These are phyloP conservation scores for Campaea margaritaria DNA, from an alignment of 2,888 invertebrate genomes.

Conservation along the genomic window DNA sequence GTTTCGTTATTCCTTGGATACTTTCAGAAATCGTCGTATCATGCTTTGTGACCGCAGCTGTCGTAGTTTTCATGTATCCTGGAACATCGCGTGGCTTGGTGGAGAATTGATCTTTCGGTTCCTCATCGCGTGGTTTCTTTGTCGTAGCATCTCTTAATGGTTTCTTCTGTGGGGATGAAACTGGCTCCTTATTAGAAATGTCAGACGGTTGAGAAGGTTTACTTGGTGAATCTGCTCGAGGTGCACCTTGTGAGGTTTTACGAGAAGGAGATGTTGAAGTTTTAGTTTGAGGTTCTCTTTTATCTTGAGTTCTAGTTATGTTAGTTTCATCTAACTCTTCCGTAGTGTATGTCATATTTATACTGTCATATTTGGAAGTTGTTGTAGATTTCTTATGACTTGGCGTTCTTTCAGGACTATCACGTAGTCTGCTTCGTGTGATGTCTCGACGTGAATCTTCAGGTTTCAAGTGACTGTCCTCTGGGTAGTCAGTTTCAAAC, in stretches of 20 bases:
- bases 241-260: conserved; percentile 16
- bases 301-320: conserved; percentile 17
- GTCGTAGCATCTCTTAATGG: conserved; percentile 16
- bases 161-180: conserved; percentile 30
- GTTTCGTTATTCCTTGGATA: conserved; percentile 30
- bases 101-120: conserved; percentile 36
- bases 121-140: conserved; percentile 13
- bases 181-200: conserved; percentile 21
- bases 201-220: conserved; percentile 33
- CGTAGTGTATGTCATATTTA: conserved; percentile 11
- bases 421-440: conserved; percentile 18
- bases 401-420: conserved; percentile 33
- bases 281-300: conserved; percentile 24
- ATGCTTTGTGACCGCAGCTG: conserved; percentile 37
- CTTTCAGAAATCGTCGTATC: conserved; percentile 40
- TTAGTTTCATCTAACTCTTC: conserved; percentile 28
- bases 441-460: conserved; percentile 21
- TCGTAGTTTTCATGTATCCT: conserved; percentile 41
- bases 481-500: conserved; percentile 6
- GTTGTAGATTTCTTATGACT: conserved; percentile 40
- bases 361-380: conserved; percentile 34
- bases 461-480: conserved; percentile 12
- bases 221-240: conserved; percentile 25
- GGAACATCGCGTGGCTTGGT: conserved; percentile 26
- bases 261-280: conserved; percentile 31